Percentiles rank a stretch among this genome's conserved stretches.
Conservation (phyloP, 2,797 vertebrate genomes). For the Anguilla obscura region DNA sequence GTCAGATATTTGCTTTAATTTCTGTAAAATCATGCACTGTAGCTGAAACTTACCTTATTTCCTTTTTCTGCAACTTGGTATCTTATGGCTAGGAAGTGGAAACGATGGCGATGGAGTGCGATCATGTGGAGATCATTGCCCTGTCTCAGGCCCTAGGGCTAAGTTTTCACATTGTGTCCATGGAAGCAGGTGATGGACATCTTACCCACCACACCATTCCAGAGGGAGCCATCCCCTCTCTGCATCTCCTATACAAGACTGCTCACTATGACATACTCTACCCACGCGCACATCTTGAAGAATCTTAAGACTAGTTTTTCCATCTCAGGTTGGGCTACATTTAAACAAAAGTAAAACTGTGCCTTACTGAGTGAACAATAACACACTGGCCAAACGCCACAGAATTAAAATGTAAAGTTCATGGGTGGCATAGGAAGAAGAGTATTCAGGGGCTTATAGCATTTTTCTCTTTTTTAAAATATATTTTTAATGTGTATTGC, state of each 20-base stretch:
- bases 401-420: too few species aligned
- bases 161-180: constrained; percentile 71
- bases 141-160: constrained; percentile 74
- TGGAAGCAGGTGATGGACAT: constrained; percentile 65
- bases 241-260: constrained; percentile 77
- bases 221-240: constrained; percentile 64
- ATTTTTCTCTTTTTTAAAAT: not conserved
- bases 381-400: not conserved
- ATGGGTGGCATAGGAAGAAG: not conserved
- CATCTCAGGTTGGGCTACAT: constrained; percentile 48
- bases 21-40: not conserved
- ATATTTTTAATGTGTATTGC: not conserved
- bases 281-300: constrained; percentile 48
- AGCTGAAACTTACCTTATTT: not conserved
- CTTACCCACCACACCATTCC: constrained; percentile 76
- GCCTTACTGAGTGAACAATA: not conserved
- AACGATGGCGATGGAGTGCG: constrained; percentile 75
- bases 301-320: not conserved
- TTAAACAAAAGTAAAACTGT: constrained; percentile 28
- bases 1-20: not conserved
- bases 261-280: constrained; percentile 77
- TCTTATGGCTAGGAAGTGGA: constrained; percentile 70
- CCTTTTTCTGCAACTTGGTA: not conserved
- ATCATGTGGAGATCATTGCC: constrained; percentile 79
- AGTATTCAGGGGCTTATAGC: not conserved